A percentile compares a stretch with the other conserved stretches of the same genome.
Evolutionary conservation across 1,140 invertebrate genomes (phyloP).

Genomic region (Brachionus rotundiformis): DNA sequence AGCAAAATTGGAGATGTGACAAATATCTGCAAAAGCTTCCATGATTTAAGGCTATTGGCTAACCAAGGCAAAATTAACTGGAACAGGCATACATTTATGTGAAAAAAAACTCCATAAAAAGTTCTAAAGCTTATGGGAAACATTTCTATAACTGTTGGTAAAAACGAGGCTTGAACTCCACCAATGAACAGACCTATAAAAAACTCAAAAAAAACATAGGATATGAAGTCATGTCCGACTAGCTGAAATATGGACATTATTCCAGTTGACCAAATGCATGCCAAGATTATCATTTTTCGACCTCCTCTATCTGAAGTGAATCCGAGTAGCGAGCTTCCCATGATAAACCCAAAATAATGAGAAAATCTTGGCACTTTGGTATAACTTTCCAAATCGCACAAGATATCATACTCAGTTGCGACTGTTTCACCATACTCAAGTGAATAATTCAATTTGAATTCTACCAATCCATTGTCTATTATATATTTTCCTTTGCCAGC

Average conservation of each 20-base stretch:
- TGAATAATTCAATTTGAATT: background rate
- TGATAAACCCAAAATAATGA: background rate
- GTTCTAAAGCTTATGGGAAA: constrained; percentile 36
- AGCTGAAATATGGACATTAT: constrained; percentile 50
- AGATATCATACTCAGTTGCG: background rate
- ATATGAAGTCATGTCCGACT: constrained; percentile 51
- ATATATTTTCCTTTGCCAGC: background rate
- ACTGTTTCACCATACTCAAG: constrained; percentile 36
- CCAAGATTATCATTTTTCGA: constrained; percentile 49
- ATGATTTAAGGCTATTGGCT: background rate
- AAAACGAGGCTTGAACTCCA: constrained; percentile 15
- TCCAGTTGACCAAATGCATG: constrained; percentile 26
- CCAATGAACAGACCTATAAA: constrained; percentile 49
- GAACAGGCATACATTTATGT: background rate
- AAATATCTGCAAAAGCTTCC: constrained; percentile 48
- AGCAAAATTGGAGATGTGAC: constrained; percentile 26
- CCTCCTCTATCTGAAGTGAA: constrained; percentile 36
- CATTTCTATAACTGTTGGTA: constrained; percentile 51
- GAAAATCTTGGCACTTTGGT: background rate
- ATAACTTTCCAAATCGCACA: constrained; percentile 2
- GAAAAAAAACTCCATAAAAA: constrained; percentile 50
- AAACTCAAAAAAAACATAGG: constrained; percentile 42
- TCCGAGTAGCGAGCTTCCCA: constrained; percentile 33
- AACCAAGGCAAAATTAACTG: constrained; percentile 45
- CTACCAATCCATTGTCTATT: background rate